A percentile compares a stretch with the other conserved stretches of the same genome.
Conservation (phyloP, 1,140 invertebrate species). For the Pseudomyrmex gracilis region DNA sequence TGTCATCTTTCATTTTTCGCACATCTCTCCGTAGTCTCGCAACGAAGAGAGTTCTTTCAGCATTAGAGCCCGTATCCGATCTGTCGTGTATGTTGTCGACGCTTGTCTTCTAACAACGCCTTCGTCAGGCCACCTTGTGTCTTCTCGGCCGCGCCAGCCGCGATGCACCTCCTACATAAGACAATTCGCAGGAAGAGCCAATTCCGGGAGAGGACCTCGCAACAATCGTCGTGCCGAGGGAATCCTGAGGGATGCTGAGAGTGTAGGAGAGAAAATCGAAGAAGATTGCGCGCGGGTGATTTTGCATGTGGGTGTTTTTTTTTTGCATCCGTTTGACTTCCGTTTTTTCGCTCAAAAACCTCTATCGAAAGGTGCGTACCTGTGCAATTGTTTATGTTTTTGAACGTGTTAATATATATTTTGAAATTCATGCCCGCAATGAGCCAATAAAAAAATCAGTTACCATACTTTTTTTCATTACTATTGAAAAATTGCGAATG, state of each 20-base stretch:
- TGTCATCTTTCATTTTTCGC: not conserved
- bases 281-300: no score
- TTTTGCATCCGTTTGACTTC: conserved; percentile 17
- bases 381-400: not conserved
- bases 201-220: not conserved
- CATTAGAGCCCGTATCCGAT: no score
- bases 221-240: not conserved
- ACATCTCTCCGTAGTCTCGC: not conserved
- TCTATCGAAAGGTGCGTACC: conserved; percentile 28
- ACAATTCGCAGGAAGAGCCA: not conserved
- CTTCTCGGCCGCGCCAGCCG: conserved; percentile 4
- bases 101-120: no score
- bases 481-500: no score
- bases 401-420: no score
- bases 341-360: not conserved
- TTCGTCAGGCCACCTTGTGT: not conserved
- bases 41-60: not conserved
- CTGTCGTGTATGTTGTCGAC: no score
- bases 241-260: not conserved
- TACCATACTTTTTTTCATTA: no score
- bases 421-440: no score
- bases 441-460: no score
- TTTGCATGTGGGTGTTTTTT: conserved; percentile 5
- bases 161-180: not conserved
- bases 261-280: not conserved